A percentile compares a stretch with the other conserved stretches of the same genome.
These are phyloP conservation scores for Thaumetopoea pityocampa DNA, from an alignment of 1,140 invertebrate genomes.

Conservation along the genomic window DNA sequence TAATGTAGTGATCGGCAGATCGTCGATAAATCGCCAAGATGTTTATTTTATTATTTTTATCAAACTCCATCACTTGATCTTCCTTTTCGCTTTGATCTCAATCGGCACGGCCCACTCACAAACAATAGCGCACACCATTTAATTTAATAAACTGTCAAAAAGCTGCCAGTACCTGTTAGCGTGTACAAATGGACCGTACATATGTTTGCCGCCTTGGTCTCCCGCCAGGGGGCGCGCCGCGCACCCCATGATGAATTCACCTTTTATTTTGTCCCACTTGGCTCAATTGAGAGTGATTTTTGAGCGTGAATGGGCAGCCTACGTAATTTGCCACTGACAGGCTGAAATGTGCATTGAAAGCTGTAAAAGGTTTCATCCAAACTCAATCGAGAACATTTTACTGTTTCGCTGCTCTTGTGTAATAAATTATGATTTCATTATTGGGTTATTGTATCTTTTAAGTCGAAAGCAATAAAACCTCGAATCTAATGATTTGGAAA, in stretches of 20 bases:
- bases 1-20: too few species aligned
- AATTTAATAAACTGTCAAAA: constrained; percentile 64
- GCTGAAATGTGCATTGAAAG: constrained; percentile 67
- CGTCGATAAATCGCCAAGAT: too few species aligned
- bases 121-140: constrained; percentile 47
- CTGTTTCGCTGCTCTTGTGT: constrained; percentile 40
- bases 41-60: constrained; percentile 2
- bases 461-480: too few species aligned
- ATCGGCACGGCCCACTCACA: constrained; percentile 19
- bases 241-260: constrained; percentile 70
- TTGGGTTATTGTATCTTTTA: too few species aligned
- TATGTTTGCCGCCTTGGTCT: constrained; percentile 67
- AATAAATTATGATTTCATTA: constrained; percentile 1
- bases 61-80: constrained; percentile 8
- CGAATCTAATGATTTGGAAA: too few species aligned
- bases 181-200: constrained; percentile 69
- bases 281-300: constrained; percentile 72
- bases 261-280: constrained; percentile 73
- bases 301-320: constrained; percentile 69
- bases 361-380: constrained; percentile 56
- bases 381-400: constrained; percentile 49
- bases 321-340: constrained; percentile 69
- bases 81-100: constrained; percentile 14
- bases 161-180: constrained; percentile 62
- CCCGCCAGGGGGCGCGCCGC: constrained; percentile 52